These are phyloP conservation scores for Sylvia atricapilla DNA, from an alignment of 2,113 vertebrate species.

Conservation along the genomic window DNA sequence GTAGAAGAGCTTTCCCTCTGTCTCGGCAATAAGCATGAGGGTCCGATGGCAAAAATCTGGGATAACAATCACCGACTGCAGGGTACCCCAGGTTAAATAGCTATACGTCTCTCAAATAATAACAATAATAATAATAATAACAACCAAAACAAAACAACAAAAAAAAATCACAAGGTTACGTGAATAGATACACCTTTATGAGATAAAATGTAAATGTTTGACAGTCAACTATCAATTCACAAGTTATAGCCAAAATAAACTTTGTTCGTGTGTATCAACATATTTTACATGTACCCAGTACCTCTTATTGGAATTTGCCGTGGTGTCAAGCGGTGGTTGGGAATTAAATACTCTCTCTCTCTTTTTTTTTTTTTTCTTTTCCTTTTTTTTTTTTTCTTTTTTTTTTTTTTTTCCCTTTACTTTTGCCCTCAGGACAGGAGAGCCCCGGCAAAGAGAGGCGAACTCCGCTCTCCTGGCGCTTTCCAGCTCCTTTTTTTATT, in stretches of 20 bases:
- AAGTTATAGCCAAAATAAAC: conserved; percentile 92
- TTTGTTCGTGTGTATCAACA: conserved; percentile 92
- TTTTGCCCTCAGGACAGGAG: conserved; percentile 19
- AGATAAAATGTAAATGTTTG: conserved; percentile 82
- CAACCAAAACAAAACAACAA: conserved; percentile 28
- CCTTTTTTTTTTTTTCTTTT: background rate
- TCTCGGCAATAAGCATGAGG: conserved; percentile 66
- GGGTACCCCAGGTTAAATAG: conserved; percentile 82
- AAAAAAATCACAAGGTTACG: conserved; percentile 82
- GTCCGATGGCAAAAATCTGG: conserved; percentile 60
- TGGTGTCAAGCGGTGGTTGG: conserved; percentile 53
- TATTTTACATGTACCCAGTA: conserved; percentile 90
- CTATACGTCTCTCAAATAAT: conserved; percentile 71
- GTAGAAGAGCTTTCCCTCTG: conserved; percentile 75
- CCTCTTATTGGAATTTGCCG: conserved; percentile 63
- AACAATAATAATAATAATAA: background rate
- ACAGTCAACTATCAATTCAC: conserved; percentile 87
- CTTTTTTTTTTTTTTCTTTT: background rate
- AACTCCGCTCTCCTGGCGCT: conserved; percentile 12
- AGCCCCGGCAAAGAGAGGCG: background rate
- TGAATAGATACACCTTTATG: conserved; percentile 87
- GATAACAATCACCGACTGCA: conserved; percentile 53
- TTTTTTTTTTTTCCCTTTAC: background rate
- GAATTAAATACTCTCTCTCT: conserved; percentile 27
- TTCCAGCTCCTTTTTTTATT: conserved; percentile 20